Conservation (phyloP, 2,113 vertebrate genomes). For the Gopherus evgoodei region DNA sequence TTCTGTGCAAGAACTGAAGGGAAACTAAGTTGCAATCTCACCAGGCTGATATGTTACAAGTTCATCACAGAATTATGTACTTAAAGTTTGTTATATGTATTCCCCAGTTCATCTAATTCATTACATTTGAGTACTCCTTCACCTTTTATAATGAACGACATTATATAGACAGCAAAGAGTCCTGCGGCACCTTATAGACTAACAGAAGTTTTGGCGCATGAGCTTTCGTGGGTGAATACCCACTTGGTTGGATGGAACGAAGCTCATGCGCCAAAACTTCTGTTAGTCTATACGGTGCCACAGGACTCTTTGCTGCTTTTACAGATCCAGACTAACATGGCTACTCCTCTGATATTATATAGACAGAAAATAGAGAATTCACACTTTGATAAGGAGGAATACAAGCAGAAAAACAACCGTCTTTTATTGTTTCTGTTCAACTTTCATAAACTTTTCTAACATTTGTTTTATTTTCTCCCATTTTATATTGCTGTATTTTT, state of each 20-base stretch:
- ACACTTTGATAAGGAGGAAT: not conserved
- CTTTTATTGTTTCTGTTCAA: not conserved
- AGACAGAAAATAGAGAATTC: not conserved
- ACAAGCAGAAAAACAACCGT: not conserved
- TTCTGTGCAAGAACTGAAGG: not conserved
- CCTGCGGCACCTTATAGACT: too few relatives aligned
- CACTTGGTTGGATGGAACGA: too few relatives aligned
- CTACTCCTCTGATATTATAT: too few relatives aligned
- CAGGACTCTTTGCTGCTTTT: too few relatives aligned
- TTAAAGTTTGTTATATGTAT: too few relatives aligned
- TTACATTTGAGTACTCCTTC: not conserved
- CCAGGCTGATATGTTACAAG: not conserved
- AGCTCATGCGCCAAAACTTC: too few relatives aligned
- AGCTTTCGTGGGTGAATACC: too few relatives aligned
- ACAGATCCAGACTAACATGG: too few relatives aligned
- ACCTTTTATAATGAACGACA: not conserved
- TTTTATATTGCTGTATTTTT: rapidly evolving
- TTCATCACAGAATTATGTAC: not conserved
- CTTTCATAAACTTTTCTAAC: not conserved
- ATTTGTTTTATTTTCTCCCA: not conserved
- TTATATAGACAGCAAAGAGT: not conserved
- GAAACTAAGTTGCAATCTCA: not conserved
- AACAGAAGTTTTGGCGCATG: too few relatives aligned
- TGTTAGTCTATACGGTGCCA: too few relatives aligned
- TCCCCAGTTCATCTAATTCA: not conserved